Percentiles rank a stretch among this genome's conserved stretches.
Conservation (phyloP, 2,888 invertebrate genomes). For the Phragmatobia fuliginosa region DNA sequence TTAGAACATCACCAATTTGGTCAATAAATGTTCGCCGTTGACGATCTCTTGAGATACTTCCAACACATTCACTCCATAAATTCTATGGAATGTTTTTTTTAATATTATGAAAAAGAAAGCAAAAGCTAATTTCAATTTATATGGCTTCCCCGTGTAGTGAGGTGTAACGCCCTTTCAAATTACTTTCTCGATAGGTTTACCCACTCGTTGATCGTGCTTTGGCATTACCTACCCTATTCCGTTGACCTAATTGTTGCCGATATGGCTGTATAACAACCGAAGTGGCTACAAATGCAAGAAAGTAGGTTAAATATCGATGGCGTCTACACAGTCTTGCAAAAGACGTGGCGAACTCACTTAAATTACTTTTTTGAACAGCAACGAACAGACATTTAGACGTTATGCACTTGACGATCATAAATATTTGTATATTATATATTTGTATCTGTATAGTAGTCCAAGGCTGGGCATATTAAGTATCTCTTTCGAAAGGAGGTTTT, state of each 20-base stretch:
- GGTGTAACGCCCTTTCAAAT: slow-evolving; percentile 33
- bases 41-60: too few relatives aligned
- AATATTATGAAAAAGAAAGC: too few relatives aligned
- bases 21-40: too few relatives aligned
- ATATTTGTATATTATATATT: neutral
- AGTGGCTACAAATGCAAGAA: slow-evolving; percentile 82
- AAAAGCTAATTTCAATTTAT: neutral
- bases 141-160: slow-evolving; percentile 8
- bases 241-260: slow-evolving; percentile 82
- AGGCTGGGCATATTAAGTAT: too few relatives aligned
- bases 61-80: too few relatives aligned
- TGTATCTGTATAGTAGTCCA: too few relatives aligned
- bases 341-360: slow-evolving; percentile 58
- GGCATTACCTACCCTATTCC: slow-evolving; percentile 75
- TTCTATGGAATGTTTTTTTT: too few relatives aligned
- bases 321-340: slow-evolving; percentile 67
- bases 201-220: slow-evolving; percentile 66
- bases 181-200: slow-evolving; percentile 64
- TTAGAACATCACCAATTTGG: too few relatives aligned
- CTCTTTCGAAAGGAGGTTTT: too few relatives aligned
- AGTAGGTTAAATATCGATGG: slow-evolving; percentile 84
- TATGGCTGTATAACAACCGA: slow-evolving; percentile 73
- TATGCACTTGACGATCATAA: neutral
- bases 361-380: slow-evolving; percentile 22
- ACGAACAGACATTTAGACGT: neutral